Percentiles rank a stretch among this genome's conserved stretches.
phyloP scores from a whole-genome alignment of 1,140 invertebrate species.

The Cherax quadricarinatus region DNA sequence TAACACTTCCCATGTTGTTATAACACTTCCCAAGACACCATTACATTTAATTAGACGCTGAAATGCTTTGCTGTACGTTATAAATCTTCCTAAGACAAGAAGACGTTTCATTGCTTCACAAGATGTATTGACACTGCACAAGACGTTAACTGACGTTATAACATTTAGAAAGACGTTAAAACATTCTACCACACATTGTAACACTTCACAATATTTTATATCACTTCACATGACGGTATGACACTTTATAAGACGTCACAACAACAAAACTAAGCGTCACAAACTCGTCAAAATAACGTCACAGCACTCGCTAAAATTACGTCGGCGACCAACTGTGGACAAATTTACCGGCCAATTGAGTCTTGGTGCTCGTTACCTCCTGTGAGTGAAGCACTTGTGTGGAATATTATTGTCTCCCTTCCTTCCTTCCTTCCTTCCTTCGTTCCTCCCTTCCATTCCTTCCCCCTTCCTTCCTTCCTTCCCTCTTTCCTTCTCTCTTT shows the following conservation, averaged over 20 bases:
- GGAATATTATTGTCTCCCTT: neutral
- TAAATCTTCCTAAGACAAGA: too few species aligned
- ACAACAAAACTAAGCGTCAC: neutral
- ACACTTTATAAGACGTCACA: neutral
- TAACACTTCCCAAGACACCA: too few species aligned
- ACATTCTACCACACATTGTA: neutral
- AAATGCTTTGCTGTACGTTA: too few species aligned
- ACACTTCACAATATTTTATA: neutral
- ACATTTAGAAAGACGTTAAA: neutral
- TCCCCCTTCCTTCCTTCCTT: too few species aligned
- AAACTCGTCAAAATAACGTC: neutral
- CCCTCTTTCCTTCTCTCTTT: neutral
- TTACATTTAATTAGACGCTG: too few species aligned
- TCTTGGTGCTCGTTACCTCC: neutral
- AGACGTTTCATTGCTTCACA: too few species aligned
- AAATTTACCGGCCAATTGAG: neutral
- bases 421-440: conserved; percentile 10
- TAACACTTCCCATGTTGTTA: too few species aligned
- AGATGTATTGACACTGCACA: neutral
- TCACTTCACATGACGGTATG: neutral
- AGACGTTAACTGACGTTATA: neutral
- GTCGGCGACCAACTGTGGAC: neutral
- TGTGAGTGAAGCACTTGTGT: neutral
- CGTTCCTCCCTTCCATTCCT: neutral
- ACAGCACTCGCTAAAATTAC: too few species aligned